phyloP scores from a whole-genome alignment of 2,113 vertebrate genomes.

The Marcusenius ussheri region DNA sequence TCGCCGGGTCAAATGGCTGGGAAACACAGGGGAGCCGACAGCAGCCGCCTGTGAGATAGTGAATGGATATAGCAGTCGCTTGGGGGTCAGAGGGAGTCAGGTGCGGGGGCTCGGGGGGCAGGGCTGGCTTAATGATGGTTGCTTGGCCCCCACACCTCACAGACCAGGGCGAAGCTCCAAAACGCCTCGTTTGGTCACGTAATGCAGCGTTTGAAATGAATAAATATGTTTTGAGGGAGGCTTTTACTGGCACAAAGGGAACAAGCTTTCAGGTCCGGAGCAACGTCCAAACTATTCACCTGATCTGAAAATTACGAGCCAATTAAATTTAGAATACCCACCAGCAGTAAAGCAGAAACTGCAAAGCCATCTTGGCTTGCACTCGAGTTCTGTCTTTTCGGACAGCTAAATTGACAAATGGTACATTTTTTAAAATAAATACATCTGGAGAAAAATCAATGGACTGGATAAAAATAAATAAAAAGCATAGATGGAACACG shows the following conservation, averaged over 20 bases:
- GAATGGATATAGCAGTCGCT: background rate
- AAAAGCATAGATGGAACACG: background rate
- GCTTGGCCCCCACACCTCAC: background rate
- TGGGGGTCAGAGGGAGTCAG: background rate
- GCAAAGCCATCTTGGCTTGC: background rate
- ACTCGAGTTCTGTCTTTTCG: background rate
- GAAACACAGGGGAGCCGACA: background rate
- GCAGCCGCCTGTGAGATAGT: background rate
- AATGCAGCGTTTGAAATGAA: background rate
- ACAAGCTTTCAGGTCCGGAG: background rate
- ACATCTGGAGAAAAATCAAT: background rate
- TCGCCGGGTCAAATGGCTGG: slow-evolving; percentile 35
- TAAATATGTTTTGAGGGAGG: background rate
- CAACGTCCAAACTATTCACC: background rate
- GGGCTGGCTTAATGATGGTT: background rate
- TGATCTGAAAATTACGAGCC: slow-evolving; percentile 2
- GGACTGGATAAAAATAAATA: background rate
- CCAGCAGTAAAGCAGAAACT: background rate
- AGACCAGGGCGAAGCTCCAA: background rate
- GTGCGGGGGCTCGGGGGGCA: background rate
- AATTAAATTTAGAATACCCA: background rate
- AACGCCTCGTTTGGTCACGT: background rate
- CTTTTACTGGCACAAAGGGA: background rate
- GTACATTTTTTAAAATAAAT: background rate
- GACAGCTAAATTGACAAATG: background rate